Evolutionary conservation across 30 jellyfish, hydroid and myxozoan genomes (phyloP).

Genomic region (Turritopsis dohrnii): DNA sequence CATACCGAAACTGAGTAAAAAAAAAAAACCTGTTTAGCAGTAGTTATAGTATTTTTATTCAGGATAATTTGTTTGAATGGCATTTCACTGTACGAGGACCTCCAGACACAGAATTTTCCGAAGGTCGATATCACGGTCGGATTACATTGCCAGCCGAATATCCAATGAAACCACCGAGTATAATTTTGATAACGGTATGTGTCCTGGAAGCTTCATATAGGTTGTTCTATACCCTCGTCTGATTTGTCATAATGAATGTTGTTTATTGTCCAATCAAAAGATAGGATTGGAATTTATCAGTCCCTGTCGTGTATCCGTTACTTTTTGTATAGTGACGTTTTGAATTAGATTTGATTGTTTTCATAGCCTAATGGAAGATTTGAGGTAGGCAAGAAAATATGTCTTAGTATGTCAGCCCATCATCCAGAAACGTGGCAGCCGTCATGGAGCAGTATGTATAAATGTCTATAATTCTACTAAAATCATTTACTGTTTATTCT

Average conservation of each 20-base stretch:
- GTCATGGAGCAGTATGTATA: slow-evolving; percentile 93
- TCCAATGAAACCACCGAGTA: slow-evolving; percentile 99
- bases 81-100: slow-evolving; percentile 99
- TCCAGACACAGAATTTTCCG: slow-evolving; percentile 90
- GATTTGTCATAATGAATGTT: too few species aligned
- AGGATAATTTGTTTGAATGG: slow-evolving; percentile 98
- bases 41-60: neutral
- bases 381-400: slow-evolving; percentile 87
- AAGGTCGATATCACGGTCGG: slow-evolving; percentile 95
- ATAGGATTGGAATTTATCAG: too few species aligned
- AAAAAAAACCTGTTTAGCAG: neutral
- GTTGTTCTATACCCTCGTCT: too few species aligned
- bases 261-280: too few species aligned
- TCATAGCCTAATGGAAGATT: slow-evolving; percentile 97
- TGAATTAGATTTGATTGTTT: too few species aligned
- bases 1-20: neutral
- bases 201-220: too few species aligned
- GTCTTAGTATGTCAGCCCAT: slow-evolving; percentile 95
- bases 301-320: too few species aligned
- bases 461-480: neutral
- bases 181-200: slow-evolving; percentile 82
- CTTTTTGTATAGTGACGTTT: too few species aligned
- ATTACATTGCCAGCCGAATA: slow-evolving; percentile 90
- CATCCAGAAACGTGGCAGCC: slow-evolving; percentile 99
- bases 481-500: neutral